Evolutionary conservation across 1,140 invertebrate genomes (phyloP), one percentile per base, ranked within the genome.

Genomic region (Oreohelix idahoensis): DNA sequence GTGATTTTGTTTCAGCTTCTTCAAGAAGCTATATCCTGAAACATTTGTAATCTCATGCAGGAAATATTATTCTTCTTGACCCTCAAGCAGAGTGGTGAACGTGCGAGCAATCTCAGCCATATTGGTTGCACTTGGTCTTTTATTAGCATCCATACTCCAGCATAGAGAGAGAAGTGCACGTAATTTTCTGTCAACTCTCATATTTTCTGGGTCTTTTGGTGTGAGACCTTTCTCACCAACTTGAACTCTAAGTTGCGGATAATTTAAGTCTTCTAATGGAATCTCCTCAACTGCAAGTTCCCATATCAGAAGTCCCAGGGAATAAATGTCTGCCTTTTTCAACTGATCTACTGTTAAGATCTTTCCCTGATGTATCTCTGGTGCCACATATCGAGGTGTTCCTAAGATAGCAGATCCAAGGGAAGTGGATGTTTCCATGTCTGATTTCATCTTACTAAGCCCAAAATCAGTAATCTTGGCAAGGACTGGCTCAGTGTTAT

Each of bases 241-340:
- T 5, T 71, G 69, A 35, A 17, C 38, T 17, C 5, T 8, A 36
- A 71, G 69, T 39, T 71, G 69, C 26, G 5, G 32, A 2, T 8
- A 26, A 10, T 36, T 36, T 39, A 71, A 71, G 23, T 39, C 69
- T 71, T 71, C n/a, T n/a, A n/a, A n/a, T n/a, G n/a, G n/a, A n/a
- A n/a, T n/a, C n/a, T n/a, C n/a, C n/a, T n/a, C n/a, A n/a, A n/a
- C n/a, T n/a, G n/a, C n/a, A n/a, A n/a, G n/a, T n/a, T n/a, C n/a
- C n/a, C n/a, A n/a, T n/a, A 76, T 42, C 11, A 49, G 4, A 17
- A 76, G 45, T 29, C 74, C 74, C 74, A 76, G 2, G 2, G 74
- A 76, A 32, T 11, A 76, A 26, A 76, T 29, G n/a, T 76, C 74
- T 39, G 74, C 74, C 29, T 76, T 76, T 38, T 45, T 76, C 39